Evolutionary conservation across 2,888 invertebrate species (phyloP).

Genomic region (Limnephilus marmoratus): DNA sequence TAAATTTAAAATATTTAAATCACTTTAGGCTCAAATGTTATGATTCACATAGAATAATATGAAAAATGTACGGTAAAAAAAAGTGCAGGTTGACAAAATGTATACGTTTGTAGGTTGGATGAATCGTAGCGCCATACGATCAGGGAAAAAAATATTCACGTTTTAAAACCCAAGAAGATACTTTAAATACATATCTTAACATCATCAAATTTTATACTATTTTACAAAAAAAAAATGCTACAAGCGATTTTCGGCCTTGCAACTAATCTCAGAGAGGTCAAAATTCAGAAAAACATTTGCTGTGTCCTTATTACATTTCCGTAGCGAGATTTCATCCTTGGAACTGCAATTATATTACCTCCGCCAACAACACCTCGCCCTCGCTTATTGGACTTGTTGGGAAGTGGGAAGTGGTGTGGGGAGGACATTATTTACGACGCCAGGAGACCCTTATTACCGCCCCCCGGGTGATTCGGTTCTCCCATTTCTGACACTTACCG

Average conservation of each 20-base stretch:
- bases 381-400: not conserved
- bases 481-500: not conserved
- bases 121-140: no score
- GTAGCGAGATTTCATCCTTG: not conserved
- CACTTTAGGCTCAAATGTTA: no score
- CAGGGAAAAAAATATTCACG: no score
- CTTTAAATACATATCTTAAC: no score
- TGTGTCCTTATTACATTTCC: not conserved
- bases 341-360: not conserved
- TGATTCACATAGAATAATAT: no score
- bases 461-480: not conserved
- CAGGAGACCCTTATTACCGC: not conserved
- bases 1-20: no score
- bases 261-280: not conserved
- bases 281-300: not conserved
- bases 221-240: not conserved
- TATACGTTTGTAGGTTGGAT: no score
- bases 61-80: no score
- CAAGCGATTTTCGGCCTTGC: not conserved
- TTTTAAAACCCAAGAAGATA: no score
- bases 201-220: no score
- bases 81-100: no score
- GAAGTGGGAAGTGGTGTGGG: not conserved
- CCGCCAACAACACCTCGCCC: not conserved
- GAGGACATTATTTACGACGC: not conserved